Base-by-base conservation (phyloP, 2,113 vertebrate species). In the cattle (Bos taurus) region DNA sequence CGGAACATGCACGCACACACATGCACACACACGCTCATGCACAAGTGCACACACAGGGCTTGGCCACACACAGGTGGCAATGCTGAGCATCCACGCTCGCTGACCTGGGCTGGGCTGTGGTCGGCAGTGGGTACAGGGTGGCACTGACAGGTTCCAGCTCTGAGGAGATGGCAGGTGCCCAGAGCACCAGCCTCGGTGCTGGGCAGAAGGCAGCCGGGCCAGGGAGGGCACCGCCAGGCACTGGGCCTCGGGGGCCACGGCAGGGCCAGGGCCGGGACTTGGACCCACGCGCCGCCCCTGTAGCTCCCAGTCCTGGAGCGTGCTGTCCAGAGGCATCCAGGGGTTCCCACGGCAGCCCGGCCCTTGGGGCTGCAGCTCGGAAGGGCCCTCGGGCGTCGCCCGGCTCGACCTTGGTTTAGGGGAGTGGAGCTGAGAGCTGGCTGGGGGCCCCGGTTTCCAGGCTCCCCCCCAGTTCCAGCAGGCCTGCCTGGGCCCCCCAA, bases 251-350 rank as follows among this genome's bases (percentile, higher is more conserved):
- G 3, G 14, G 11, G 25, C 30, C 46, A 0, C 6, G 0, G 52
- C 4, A 6, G 50, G 40, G 78, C 4, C 1, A 33, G 40, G 10
- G 7, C 25, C 26, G 23, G 82, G 78, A 0, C 74, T 36, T 33
- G 2, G 7, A 21, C 10, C 15, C 28, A 1, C 0, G 21, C 19
- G 26, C 8, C 16, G 0, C 33, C 5, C 12, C 46, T 11, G 2
- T 6, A 25, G 46, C 9, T 64, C 30, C 2, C 0, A 57, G 33
- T 2, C 7, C 40, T 78, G 15, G 1, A 9, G n/a, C 19, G 50
- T 80, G 50, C 54, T 25, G 3, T 4, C 0, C 0, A 0, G 52
- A 26, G 33, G 50, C 6, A 26, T 8, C 46, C 3, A 0, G 14
- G 1, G 6, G 21, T 12, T 52, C 46, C 43, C 52, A 1, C 10